A percentile compares a stretch with the other conserved stretches of the same genome.
Conservation (phyloP, 2,888 invertebrate species). For the Drosophila fulvimacula region DNA sequence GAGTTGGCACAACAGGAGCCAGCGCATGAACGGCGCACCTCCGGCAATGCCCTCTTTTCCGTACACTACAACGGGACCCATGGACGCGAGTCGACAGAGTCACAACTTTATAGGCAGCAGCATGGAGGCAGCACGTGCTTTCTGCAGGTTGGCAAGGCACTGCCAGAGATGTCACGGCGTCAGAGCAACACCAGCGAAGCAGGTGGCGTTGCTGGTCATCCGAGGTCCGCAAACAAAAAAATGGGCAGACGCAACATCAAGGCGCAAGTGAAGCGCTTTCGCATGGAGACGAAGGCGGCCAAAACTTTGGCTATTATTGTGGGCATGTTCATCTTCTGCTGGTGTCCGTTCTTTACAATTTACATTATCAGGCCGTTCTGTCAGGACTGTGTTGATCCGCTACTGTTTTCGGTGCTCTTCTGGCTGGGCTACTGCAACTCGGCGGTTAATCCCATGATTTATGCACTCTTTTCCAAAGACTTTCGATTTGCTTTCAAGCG, state of each 20-base stretch:
- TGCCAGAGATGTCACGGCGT: slow-evolving; percentile 83
- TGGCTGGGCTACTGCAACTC: slow-evolving; percentile 99
- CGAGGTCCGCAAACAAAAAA: slow-evolving; percentile 84
- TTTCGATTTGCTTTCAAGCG: slow-evolving; percentile 97
- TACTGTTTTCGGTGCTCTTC: slow-evolving; percentile 95
- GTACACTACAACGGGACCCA: slow-evolving; percentile 89
- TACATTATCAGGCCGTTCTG: slow-evolving; percentile 96
- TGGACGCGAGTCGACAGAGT: slow-evolving; percentile 87
- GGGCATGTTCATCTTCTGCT: slow-evolving; percentile 98
- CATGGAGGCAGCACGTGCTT: slow-evolving; percentile 86
- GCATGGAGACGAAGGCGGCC: slow-evolving; percentile 98
- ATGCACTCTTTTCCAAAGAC: slow-evolving; percentile 97
- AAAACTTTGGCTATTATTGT: slow-evolving; percentile 98
- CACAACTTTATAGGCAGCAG: slow-evolving; percentile 84
- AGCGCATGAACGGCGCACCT: slow-evolving; percentile 81
- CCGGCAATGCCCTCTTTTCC: slow-evolving; percentile 83
- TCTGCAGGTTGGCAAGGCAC: slow-evolving; percentile 86
- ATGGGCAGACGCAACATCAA: slow-evolving; percentile 96
- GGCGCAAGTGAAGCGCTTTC: slow-evolving; percentile 95
- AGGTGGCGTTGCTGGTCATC: slow-evolving; percentile 45
- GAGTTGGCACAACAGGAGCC: slow-evolving; percentile 76
- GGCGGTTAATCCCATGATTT: slow-evolving; percentile 97
- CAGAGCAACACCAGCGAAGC: slow-evolving; percentile 79
- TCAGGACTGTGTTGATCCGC: slow-evolving; percentile 92
- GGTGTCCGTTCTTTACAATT: slow-evolving; percentile 98